Percentiles rank a stretch among this genome's conserved stretches.
phyloP scores from a whole-genome alignment of 2,888 invertebrate genomes.

The Andrena fulva region DNA sequence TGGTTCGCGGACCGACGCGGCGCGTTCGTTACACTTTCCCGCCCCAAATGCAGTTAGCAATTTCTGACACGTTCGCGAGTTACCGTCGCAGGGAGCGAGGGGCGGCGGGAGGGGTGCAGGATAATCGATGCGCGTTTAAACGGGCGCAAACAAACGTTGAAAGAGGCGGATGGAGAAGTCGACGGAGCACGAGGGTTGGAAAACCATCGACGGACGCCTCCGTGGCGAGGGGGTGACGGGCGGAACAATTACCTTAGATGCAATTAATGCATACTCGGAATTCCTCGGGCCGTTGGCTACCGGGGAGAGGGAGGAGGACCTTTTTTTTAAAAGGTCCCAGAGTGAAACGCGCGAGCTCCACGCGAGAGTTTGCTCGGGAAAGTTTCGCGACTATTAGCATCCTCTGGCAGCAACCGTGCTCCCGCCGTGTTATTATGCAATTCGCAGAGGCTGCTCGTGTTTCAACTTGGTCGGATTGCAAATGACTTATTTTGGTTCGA shows the following conservation, averaged over 20 bases:
- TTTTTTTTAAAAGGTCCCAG: not conserved
- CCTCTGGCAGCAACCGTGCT: conserved; percentile 7
- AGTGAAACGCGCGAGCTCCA: not conserved
- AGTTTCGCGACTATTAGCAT: conserved; percentile 56
- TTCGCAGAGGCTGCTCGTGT: conserved; percentile 2
- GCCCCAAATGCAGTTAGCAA: not conserved
- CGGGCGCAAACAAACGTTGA: conserved; percentile 18
- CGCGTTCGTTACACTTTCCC: conserved; percentile 14
- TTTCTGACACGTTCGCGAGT: not conserved
- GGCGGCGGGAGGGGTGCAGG: not conserved
- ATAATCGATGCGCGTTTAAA: conserved; percentile 3
- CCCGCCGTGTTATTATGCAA: conserved; percentile 44
- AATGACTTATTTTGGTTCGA: conserved; percentile 19
- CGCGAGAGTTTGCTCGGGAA: conserved; percentile 30
- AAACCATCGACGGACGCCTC: conserved; percentile 17
- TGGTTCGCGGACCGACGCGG: not conserved
- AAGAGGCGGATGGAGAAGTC: conserved; percentile 2
- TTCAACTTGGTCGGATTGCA: conserved; percentile 31
- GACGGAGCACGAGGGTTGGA: conserved; percentile 11
- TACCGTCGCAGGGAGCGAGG: not conserved
- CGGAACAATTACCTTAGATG: conserved; percentile 70
- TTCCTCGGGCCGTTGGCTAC: conserved; percentile 55
- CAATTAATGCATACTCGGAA: conserved; percentile 71
- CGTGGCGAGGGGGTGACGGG: conserved; percentile 37
- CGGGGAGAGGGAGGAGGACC: not conserved